Base-by-base conservation (phyloP, 2,797 vertebrate species). In the Sebastes diploproa region DNA sequence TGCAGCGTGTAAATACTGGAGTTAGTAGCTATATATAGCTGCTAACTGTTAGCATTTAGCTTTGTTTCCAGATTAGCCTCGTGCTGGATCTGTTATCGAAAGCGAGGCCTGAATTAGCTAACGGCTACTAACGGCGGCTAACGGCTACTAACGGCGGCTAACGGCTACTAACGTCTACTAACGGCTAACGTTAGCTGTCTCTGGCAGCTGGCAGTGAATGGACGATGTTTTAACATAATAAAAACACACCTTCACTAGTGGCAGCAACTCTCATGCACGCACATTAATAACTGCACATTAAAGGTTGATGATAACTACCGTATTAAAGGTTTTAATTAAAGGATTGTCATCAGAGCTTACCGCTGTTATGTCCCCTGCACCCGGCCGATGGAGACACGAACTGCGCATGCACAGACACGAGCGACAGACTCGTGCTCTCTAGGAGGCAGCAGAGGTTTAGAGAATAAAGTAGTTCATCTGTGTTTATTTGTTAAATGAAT, bases 1-100 rank as follows among this genome's bases (percentile, higher is more conserved):
- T 13, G 6, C 9, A 5, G 16, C 14, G 10, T n/a, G 14, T 14
- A 34, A 14, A 14, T 14, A 38, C 13, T 22, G 1, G 0, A n/a
- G 5, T 36, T n/a, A 25, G 8, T 7, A 66, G 56, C 58, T 50
- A 18, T 18, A 46, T 7, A 36, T n/a, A 30, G 25, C 27, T 42
- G 76, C 75, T 68, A 82, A 64, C 60, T n/a, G 16, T 60, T 90
- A 90, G 86, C 85, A 66, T 81, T 60, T 92, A 93, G 92, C 93
- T 86, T 91, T 88, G 89, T 83, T 85, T 81, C 81, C 77, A 90
- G 74, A 69, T 88, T 91, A 88, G 91, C 92, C 90, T 91, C 90
- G 88, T 92, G 94, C 65, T 77, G 66, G 74, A 86, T 84, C 88
- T 90, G 90, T 93, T 91, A 84, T 93, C 84, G 69, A 78, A 38